Evolutionary conservation across 23 tunicate species (phyloP).

Genomic region (Diplosoma virens): DNA sequence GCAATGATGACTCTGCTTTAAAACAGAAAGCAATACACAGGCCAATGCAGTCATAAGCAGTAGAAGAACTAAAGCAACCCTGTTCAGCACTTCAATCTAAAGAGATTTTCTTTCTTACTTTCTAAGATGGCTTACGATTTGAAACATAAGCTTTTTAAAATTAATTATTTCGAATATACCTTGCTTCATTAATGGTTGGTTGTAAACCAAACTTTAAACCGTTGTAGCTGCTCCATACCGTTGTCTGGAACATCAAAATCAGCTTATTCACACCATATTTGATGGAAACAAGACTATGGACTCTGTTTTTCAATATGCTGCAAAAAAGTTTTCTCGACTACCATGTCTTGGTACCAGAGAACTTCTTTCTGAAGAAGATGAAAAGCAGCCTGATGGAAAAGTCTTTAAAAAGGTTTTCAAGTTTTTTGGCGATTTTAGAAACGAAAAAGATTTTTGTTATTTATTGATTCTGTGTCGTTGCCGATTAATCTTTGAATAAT

Average conservation of each 20-base stretch:
- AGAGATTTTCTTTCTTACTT: too few relatives aligned
- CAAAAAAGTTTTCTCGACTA: conserved; percentile 19
- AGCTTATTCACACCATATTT: conserved; percentile 24
- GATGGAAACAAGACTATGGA: conserved; percentile 48
- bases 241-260: conserved; percentile 42
- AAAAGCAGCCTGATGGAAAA: conserved; percentile 86
- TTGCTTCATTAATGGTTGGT: too few relatives aligned
- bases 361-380: conserved; percentile 83
- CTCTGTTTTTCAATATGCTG: conserved; percentile 57
- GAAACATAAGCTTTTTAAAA: too few relatives aligned
- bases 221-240: conserved; percentile 59
- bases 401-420: conserved; percentile 68
- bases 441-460: not conserved
- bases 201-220: too few relatives aligned
- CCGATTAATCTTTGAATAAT: too few relatives aligned
- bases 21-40: too few relatives aligned
- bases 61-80: too few relatives aligned
- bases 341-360: conserved; percentile 83
- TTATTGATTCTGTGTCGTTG: not conserved
- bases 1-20: too few relatives aligned
- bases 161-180: too few relatives aligned
- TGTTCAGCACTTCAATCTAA: too few relatives aligned
- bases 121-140: too few relatives aligned
- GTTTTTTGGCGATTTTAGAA: not conserved
- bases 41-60: too few relatives aligned